These are phyloP conservation scores for Darevskia mixta DNA, from an alignment of 2,797 vertebrate genomes.

Conservation along the genomic window DNA sequence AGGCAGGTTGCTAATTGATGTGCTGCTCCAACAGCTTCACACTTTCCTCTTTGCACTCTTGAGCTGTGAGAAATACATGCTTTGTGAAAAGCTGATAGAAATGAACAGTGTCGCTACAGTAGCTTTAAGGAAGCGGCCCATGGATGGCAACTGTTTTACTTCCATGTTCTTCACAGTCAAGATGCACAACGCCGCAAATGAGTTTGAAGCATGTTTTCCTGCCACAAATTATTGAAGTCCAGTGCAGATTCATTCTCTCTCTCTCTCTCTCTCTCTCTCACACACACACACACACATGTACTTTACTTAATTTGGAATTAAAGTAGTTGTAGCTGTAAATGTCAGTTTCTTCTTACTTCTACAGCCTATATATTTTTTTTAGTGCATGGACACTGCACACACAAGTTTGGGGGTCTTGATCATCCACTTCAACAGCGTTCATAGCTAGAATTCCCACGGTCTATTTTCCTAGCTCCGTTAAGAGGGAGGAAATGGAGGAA, in stretches of 20 bases:
- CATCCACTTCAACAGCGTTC: not conserved
- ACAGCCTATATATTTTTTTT: not conserved
- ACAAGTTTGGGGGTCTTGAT: not conserved
- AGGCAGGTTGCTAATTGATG: not conserved
- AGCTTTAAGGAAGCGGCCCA: not conserved
- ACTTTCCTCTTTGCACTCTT: not conserved
- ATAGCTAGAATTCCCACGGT: not conserved
- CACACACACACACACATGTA: not conserved
- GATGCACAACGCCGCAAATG: not conserved
- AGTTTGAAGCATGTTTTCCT: too few relatives aligned
- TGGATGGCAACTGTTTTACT: not conserved
- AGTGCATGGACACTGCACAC: not conserved
- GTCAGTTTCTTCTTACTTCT: not conserved
- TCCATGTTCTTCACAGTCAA: not conserved
- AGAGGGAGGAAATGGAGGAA: too few relatives aligned
- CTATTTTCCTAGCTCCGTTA: not conserved
- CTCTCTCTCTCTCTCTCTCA: too few relatives aligned
- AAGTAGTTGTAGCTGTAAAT: not conserved
- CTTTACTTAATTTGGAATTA: not conserved
- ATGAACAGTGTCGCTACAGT: not conserved
- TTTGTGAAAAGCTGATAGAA: not conserved
- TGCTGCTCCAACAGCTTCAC: not conserved
- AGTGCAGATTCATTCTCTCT: not conserved
- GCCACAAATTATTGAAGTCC: not conserved
- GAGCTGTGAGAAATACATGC: not conserved